Percentiles rank a stretch among this genome's conserved stretches.
Evolutionary conservation across 1,140 invertebrate genomes (phyloP).

Genomic region (Danaus plexippus): DNA sequence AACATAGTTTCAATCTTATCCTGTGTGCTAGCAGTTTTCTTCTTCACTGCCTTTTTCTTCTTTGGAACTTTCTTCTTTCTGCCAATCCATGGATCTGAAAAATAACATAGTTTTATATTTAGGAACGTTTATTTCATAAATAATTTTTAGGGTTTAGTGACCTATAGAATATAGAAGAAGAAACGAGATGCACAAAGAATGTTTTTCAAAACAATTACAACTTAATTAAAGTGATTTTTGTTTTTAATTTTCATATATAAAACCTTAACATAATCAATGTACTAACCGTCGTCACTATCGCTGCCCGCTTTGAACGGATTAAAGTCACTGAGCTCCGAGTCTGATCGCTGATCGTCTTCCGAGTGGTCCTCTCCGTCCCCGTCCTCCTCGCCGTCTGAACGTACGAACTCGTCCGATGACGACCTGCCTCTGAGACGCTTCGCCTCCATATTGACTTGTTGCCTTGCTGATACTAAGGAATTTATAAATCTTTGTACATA

Average conservation of each 20-base stretch:
- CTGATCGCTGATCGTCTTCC: conserved; percentile 75
- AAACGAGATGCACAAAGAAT: too few relatives aligned
- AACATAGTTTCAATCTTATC: conserved; percentile 82
- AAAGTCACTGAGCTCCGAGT: conserved; percentile 85
- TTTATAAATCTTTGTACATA: too few relatives aligned
- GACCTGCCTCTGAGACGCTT: conserved; percentile 79
- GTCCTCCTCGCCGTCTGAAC: conserved; percentile 29
- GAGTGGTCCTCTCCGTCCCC: conserved; percentile 70
- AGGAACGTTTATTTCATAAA: neutral
- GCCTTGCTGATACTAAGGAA: conserved; percentile 70
- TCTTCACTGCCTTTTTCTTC: conserved; percentile 79
- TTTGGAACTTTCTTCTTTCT: conserved; percentile 81
- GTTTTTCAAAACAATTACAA: too few relatives aligned
- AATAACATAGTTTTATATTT: conserved; percentile 28
- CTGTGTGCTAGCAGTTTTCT: conserved; percentile 79
- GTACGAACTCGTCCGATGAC: conserved; percentile 74
- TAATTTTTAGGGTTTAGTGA: neutral
- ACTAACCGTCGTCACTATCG: conserved; percentile 78
- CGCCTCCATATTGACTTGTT: conserved; percentile 78
- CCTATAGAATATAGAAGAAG: too few relatives aligned
- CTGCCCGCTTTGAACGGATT: conserved; percentile 92
- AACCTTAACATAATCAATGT: neutral
- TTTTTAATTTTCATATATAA: too few relatives aligned
- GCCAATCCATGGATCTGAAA: conserved; percentile 85
- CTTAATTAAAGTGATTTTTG: too few relatives aligned